phyloP scores from a whole-genome alignment of 2,888 invertebrate genomes.

The Siphonodentalium dalli region DNA sequence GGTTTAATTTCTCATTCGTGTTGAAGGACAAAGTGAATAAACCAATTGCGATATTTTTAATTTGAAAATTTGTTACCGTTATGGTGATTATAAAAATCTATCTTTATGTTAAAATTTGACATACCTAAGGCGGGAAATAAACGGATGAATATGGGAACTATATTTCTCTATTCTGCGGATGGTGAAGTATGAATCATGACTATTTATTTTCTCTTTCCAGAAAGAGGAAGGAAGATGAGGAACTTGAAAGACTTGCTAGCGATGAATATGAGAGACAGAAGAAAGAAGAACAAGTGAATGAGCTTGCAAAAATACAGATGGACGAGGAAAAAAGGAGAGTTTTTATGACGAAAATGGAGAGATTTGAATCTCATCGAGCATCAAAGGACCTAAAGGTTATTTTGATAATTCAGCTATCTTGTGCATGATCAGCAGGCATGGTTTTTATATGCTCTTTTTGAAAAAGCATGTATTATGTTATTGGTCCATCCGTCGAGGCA shows the following conservation, averaged over 20 bases:
- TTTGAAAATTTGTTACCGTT: not conserved
- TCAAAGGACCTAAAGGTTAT: slow-evolving; percentile 47
- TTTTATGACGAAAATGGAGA: slow-evolving; percentile 36
- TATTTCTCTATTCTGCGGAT: too few species aligned
- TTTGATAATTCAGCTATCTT: too few species aligned
- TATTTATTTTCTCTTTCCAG: slow-evolving; percentile 22
- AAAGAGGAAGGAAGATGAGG: slow-evolving; percentile 32
- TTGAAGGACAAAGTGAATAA: slow-evolving; percentile 6
- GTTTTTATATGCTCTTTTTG: too few species aligned
- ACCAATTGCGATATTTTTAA: not conserved
- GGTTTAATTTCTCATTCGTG: too few species aligned
- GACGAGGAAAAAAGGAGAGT: slow-evolving; percentile 39
- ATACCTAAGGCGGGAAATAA: too few species aligned
- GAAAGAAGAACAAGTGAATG: slow-evolving; percentile 28
- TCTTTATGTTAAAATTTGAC: too few species aligned
- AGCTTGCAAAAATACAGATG: slow-evolving; percentile 27
- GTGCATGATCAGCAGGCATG: too few species aligned
- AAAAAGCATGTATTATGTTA: too few species aligned
- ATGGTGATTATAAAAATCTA: too few species aligned
- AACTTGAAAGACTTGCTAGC: slow-evolving; percentile 29
- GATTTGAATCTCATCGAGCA: slow-evolving; percentile 39
- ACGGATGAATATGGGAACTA: too few species aligned
- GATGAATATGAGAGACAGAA: slow-evolving; percentile 37
- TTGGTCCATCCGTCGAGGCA: too few species aligned
- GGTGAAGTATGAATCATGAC: too few species aligned